phyloP scores from a whole-genome alignment of 2,888 invertebrate genomes.

The Cordilura impudica region DNA sequence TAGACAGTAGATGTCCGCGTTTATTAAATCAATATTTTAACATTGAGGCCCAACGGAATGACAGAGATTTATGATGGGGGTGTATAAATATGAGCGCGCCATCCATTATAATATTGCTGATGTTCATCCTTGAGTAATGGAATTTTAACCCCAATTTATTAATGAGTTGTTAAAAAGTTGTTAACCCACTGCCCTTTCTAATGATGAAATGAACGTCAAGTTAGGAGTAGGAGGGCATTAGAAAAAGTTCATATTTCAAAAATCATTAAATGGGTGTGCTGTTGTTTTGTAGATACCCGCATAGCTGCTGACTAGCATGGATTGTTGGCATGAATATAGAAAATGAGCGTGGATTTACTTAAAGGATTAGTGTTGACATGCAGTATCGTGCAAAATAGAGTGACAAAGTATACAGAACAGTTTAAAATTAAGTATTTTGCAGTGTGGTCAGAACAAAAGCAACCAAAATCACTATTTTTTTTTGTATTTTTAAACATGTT shows the following conservation, averaged over 20 bases:
- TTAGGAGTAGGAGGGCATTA: neutral
- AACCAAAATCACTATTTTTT: too few relatives aligned
- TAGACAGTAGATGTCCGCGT: slow-evolving; percentile 33
- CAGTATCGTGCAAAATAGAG: too few relatives aligned
- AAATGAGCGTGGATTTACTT: slow-evolving; percentile 14
- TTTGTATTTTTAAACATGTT: too few relatives aligned
- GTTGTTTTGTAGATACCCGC: neutral
- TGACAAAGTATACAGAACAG: too few relatives aligned
- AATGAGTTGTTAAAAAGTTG: slow-evolving; percentile 59
- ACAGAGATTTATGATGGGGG: slow-evolving; percentile 50
- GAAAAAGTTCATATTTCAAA: slow-evolving; percentile 52
- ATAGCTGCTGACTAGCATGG: slow-evolving; percentile 2
- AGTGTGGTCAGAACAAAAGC: too few relatives aligned
- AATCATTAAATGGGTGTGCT: slow-evolving; percentile 41
- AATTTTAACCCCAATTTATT: slow-evolving; percentile 67
- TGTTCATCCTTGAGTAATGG: slow-evolving; percentile 47
- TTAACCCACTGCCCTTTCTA: slow-evolving; percentile 36
- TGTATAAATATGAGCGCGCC: neutral
- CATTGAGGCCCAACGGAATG: slow-evolving; percentile 22
- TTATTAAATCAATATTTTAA: slow-evolving; percentile 58
- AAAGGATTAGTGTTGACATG: too few relatives aligned
- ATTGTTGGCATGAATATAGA: slow-evolving; percentile 34
- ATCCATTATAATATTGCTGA: neutral
- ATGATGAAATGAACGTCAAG: neutral
- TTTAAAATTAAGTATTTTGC: too few relatives aligned